Evolutionary conservation across 2,888 invertebrate species (phyloP).

Genomic region (Quadroppia sp.): DNA sequence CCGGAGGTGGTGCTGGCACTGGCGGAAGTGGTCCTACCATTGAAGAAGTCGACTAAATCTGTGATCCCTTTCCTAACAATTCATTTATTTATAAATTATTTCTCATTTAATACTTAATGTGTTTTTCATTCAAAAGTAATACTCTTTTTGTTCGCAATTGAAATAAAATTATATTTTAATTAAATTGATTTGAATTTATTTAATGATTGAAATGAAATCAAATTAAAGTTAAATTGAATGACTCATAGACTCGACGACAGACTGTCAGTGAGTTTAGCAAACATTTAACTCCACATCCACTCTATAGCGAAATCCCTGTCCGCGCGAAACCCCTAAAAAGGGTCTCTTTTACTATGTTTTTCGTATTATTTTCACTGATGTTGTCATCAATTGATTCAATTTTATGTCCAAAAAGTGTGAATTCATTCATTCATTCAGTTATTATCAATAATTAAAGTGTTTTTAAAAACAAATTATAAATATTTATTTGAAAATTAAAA

Average conservation of each 20-base stretch:
- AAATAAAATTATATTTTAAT: not conserved
- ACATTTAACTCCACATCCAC: no score
- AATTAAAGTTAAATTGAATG: no score
- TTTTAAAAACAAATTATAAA: not conserved
- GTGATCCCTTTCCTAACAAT: not conserved
- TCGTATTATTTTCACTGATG: not conserved
- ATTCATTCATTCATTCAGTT: not conserved
- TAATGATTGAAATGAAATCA: no score
- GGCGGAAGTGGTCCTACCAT: slow-evolving; percentile 47
- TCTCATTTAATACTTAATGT: not conserved
- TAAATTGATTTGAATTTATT: no score
- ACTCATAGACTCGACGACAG: no score
- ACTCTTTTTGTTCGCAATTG: not conserved
- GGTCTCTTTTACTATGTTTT: no score
- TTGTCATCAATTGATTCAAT: slow-evolving; percentile 2
- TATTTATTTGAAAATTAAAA: not conserved
- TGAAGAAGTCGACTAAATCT: slow-evolving; percentile 48
- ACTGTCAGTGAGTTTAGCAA: no score
- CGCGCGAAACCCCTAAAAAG: not conserved
- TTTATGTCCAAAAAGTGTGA: no score
- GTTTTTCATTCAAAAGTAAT: not conserved
- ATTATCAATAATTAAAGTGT: not conserved
- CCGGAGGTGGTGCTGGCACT: slow-evolving; percentile 42
- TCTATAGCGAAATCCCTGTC: not conserved
- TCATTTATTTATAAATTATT: no score